Base-by-base conservation (phyloP, 2,888 invertebrate genomes). In the Callimorpha dominula region DNA sequence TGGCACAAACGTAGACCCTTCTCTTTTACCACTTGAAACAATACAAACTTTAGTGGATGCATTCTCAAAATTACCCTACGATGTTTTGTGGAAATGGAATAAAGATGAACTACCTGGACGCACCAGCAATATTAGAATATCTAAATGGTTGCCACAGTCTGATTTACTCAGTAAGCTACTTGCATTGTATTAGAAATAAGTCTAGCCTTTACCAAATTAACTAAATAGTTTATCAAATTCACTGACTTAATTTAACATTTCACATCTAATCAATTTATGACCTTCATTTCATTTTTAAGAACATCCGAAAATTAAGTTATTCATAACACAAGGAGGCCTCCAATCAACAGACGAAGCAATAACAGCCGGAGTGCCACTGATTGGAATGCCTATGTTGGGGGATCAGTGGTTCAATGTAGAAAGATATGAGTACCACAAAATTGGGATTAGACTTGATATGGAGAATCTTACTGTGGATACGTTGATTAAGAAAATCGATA, bases 321-420 rank as follows among this genome's bases (percentile, higher is more conserved):
- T 95, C 68, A 90, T 94, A 46, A 93, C 91, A 0, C 95, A 94
- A 88, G 93, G 93, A 64, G 95, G 95, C 20, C 76, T 92, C 1
- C 92, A 92, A 75, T 93, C 95, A 0, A 87, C 91, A 0, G 92
- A 93, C 49, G 95, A 95, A 81, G 89, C 94, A 0, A 87, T 94
- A 40, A 85, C 83, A 15, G 89, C 90, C 7, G 89, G 88, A 49
- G 90, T 93, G 0, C 94, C 94, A 4, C 72, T 94, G 4, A 81
- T 94, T 6, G 92, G 88, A 9, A 78, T 94, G 69, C 92, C 93
- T 7, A 89, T 68, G 68, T 77, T 91, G 12, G 90, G 86, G 0
- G 94, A 95, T 77, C 93, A 94, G 75, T 89, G 87, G 80, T 87
- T 83, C 42, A 92, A 94, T 78, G 89, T 88, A 0, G 88, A 88